phyloP scores from a whole-genome alignment of 2,888 invertebrate species.

The Dascillus cervinus region DNA sequence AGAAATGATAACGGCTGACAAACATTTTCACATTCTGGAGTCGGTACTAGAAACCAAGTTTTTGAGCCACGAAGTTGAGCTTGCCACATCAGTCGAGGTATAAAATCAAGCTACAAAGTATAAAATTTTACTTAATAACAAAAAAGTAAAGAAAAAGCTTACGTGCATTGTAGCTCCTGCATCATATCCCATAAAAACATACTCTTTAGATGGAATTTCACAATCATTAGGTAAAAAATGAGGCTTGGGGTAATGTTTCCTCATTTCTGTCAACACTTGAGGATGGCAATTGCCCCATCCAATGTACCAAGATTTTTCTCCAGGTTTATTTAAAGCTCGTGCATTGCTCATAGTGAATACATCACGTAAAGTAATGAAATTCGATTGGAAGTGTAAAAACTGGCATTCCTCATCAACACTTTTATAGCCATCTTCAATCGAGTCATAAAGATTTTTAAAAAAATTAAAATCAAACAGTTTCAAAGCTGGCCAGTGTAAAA shows the following conservation, averaged over 20 bases:
- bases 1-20: slow-evolving; percentile 69
- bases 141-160: slow-evolving; percentile 30
- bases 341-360: slow-evolving; percentile 68
- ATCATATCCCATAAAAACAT: slow-evolving; percentile 87
- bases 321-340: slow-evolving; percentile 53
- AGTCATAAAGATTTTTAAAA: slow-evolving; percentile 62
- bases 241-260: slow-evolving; percentile 71
- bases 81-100: slow-evolving; percentile 88
- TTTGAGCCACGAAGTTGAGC: slow-evolving; percentile 82
- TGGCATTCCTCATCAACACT: slow-evolving; percentile 75
- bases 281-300: slow-evolving; percentile 91
- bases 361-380: slow-evolving; percentile 66
- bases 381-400: slow-evolving; percentile 78
- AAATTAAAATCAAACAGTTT: slow-evolving; percentile 57
- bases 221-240: slow-evolving; percentile 82
- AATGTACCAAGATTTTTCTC: slow-evolving; percentile 76
- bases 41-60: slow-evolving; percentile 76
- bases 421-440: slow-evolving; percentile 61
- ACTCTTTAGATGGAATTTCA: slow-evolving; percentile 83
- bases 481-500: slow-evolving; percentile 69
- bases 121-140: neutral
- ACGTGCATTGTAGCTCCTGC: slow-evolving; percentile 89
- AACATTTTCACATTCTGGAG: slow-evolving; percentile 76
- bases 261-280: slow-evolving; percentile 62
- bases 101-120: slow-evolving; percentile 72